phyloP scores from a whole-genome alignment of 2,888 invertebrate genomes.

The Tupiocoris notatus region DNA sequence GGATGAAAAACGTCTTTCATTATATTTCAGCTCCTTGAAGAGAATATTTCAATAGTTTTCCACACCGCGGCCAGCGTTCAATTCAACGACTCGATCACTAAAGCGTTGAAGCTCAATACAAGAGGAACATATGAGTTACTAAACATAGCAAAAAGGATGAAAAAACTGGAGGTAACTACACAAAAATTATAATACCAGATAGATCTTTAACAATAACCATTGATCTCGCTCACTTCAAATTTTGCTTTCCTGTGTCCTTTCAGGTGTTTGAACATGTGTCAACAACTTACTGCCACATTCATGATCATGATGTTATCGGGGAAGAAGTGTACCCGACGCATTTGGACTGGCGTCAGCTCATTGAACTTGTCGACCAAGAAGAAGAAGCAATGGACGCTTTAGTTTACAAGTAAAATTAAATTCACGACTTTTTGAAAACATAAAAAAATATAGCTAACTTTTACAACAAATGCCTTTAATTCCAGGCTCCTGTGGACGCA shows the following conservation, averaged over 20 bases:
- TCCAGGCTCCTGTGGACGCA: neutral
- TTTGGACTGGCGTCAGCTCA: neutral
- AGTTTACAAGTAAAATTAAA: neutral
- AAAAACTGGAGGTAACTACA: constrained; percentile 49
- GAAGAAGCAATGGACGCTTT: neutral
- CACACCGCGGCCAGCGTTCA: constrained; percentile 49
- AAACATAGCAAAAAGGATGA: constrained; percentile 47
- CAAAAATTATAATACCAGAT: too few relatives aligned
- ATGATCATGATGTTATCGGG: neutral
- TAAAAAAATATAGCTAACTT: too few relatives aligned
- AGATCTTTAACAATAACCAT: too few relatives aligned
- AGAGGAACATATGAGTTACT: constrained; percentile 48
- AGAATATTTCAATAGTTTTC: constrained; percentile 48
- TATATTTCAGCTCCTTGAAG: constrained; percentile 27
- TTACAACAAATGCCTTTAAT: too few relatives aligned
- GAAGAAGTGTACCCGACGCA: neutral
- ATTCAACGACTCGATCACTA: constrained; percentile 48
- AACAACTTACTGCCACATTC: neutral
- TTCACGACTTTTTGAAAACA: too few relatives aligned
- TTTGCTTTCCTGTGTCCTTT: too few relatives aligned
- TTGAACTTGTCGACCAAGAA: neutral
- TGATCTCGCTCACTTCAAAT: too few relatives aligned
- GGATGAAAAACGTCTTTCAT: too few relatives aligned
- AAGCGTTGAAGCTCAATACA: constrained; percentile 47
- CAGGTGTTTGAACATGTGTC: neutral